phyloP scores from a whole-genome alignment of 2,797 vertebrate genomes.

The Crocodylus rhombifer region DNA sequence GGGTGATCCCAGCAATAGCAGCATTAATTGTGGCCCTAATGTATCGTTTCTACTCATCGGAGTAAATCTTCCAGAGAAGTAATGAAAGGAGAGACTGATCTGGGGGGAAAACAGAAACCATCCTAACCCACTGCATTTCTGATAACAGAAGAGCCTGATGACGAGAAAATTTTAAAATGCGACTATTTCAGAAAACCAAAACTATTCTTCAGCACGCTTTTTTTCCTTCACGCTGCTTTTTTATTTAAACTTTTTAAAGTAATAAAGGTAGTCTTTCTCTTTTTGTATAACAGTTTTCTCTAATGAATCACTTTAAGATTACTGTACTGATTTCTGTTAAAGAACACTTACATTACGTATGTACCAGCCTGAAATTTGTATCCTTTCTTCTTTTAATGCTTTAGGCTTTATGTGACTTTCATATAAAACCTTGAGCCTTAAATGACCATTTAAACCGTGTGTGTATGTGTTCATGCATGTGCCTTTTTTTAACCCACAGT shows the following conservation, averaged over 20 bases:
- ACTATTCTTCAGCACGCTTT: constrained; percentile 66
- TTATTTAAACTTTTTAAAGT: constrained; percentile 55
- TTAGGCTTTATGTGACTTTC: background rate
- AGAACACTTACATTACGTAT: constrained; percentile 25
- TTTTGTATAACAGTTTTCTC: constrained; percentile 61
- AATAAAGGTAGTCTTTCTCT: constrained; percentile 56
- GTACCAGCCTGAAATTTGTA: constrained; percentile 46
- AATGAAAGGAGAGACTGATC: constrained; percentile 33
- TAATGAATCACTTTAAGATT: constrained; percentile 43
- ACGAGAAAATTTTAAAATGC: constrained; percentile 37
- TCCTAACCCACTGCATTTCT: background rate
- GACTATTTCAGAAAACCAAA: constrained; percentile 46
- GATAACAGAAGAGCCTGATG: constrained; percentile 31
- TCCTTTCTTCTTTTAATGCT: constrained; percentile 37
- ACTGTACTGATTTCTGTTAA: constrained; percentile 45
- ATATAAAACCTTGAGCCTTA: constrained; percentile 62
- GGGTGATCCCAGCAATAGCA: constrained; percentile 88
- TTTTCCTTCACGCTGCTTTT: constrained; percentile 73
- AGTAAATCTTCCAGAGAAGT: constrained; percentile 67
- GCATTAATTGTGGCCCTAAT: constrained; percentile 86
- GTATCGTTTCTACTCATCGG: constrained; percentile 85
- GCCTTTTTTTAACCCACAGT: constrained; percentile 20
- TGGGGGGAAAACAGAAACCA: constrained; percentile 46
- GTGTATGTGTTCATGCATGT: background rate
- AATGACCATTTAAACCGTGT: constrained; percentile 65